Evolutionary conservation across 2,113 vertebrate species (phyloP), one percentile per base, ranked within the genome.

Genomic region (Lontra canadensis): DNA sequence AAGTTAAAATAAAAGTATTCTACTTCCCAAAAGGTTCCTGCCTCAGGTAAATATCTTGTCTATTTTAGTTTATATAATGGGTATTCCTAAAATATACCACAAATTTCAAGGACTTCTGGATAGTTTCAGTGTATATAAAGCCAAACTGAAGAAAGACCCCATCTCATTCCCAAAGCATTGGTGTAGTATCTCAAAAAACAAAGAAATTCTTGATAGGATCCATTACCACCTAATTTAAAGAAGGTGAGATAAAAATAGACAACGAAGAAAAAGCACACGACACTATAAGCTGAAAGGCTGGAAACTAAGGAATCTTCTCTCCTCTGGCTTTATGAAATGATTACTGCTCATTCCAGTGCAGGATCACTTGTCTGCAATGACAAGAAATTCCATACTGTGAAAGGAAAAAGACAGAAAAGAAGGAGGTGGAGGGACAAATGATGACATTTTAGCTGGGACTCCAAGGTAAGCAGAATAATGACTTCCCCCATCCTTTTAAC

Each of bases 1-100:
- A 80, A 85, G 36, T 73, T 90, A 79, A 95, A 87, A 94, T 80
- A 71, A 92, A 88, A 84, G 21, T 36, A 95, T 57, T 73, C 88
- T 76, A 83, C 29, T 83, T 95, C 17, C 83, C 63, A 18, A 42
- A 25, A 93, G 7, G 9, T 79, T 84, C 34, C 61, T 71, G 0
- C 55, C 49, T 89, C 52, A 84, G 59, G 23, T 63, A 84, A 94
- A 57, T 61, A 49, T 7, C 29, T 84, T 92, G 44, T 79, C 34
- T 55, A 44, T 88, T 83, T 82, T 61, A 42, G 13, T 95, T 78
- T 79, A 79, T 55, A 63, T 36, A 78, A 52, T 44, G 29, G 18
- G 4, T 52, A 83, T 92, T 83, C 83, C 78, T 92, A 69, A 88
- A 92, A 61, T 52, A 39, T n/a, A 74, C 4, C 67, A 34, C 36